Evolutionary conservation across 2,888 invertebrate species (phyloP).

Genomic region (Eupeodes latifasciatus): DNA sequence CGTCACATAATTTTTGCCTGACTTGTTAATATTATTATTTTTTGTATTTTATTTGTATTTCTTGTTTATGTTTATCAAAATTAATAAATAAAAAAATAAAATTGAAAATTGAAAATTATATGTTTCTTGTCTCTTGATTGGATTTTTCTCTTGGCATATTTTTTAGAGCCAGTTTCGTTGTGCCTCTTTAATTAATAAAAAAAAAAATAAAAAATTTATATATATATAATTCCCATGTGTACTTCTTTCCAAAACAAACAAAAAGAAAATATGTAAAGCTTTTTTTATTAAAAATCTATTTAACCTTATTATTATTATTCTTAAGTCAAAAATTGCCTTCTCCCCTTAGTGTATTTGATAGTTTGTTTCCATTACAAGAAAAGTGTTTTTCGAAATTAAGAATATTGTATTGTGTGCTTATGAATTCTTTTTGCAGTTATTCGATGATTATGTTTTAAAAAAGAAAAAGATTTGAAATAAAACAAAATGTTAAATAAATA

Average conservation of each 20-base stretch:
- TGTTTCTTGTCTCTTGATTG: conserved; percentile 42
- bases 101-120: conserved; percentile 38
- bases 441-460: conserved; percentile 23
- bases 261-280: conserved; percentile 33
- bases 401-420: conserved; percentile 50
- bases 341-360: conserved; percentile 55
- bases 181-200: conserved; percentile 57
- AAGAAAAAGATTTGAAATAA: not conserved
- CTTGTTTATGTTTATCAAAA: conserved; percentile 52
- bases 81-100: conserved; percentile 24
- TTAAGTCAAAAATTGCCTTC: conserved; percentile 68
- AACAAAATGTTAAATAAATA: conserved; percentile 7
- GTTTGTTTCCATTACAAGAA: conserved; percentile 49
- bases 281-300: conserved; percentile 27
- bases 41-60: conserved; percentile 58
- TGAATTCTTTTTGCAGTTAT: conserved; percentile 20
- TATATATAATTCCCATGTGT: conserved; percentile 51
- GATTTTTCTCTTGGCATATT: conserved; percentile 35
- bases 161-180: conserved; percentile 52
- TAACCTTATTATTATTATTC: conserved; percentile 58
- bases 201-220: conserved; percentile 5
- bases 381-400: not conserved
- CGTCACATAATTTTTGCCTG: conserved; percentile 29
- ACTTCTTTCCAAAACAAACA: conserved; percentile 55
- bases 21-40: conserved; percentile 22